phyloP scores from a whole-genome alignment of 2,888 invertebrate genomes.

The Teleiodes luculella region DNA sequence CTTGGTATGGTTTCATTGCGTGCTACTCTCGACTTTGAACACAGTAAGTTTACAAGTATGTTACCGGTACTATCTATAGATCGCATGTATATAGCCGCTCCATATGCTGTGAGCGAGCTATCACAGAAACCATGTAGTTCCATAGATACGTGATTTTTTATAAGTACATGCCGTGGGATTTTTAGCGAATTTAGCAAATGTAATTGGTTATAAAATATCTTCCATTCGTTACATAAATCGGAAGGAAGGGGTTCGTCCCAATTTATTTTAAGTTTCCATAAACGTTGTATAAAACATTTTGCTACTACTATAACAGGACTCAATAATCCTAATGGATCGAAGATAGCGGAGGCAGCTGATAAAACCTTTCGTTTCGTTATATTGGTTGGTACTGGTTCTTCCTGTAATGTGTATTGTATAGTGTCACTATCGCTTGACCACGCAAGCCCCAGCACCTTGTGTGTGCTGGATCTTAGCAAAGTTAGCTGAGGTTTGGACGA shows the following conservation, averaged over 20 bases:
- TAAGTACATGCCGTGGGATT: background rate
- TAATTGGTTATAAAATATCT: background rate
- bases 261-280: conserved; percentile 1
- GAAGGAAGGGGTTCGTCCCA: background rate
- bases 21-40: conserved; percentile 2
- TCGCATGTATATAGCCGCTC: no score
- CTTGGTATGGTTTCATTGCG: conserved; percentile 5
- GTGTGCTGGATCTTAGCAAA: no score
- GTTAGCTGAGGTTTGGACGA: no score
- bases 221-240: background rate
- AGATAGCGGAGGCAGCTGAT: conserved; percentile 4
- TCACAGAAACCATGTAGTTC: background rate
- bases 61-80: background rate
- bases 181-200: background rate
- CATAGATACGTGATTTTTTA: background rate
- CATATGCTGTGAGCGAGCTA: no score
- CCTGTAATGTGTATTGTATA: background rate
- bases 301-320: background rate
- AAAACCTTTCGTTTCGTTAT: conserved; percentile 6
- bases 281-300: conserved; percentile 10
- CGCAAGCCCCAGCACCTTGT: no score
- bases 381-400: background rate
- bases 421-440: background rate
- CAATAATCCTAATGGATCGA: conserved; percentile 9
- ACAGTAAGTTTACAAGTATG: background rate